These are phyloP conservation scores for Monochamus alternatus DNA, from an alignment of 2,888 invertebrate genomes.

Conservation along the genomic window DNA sequence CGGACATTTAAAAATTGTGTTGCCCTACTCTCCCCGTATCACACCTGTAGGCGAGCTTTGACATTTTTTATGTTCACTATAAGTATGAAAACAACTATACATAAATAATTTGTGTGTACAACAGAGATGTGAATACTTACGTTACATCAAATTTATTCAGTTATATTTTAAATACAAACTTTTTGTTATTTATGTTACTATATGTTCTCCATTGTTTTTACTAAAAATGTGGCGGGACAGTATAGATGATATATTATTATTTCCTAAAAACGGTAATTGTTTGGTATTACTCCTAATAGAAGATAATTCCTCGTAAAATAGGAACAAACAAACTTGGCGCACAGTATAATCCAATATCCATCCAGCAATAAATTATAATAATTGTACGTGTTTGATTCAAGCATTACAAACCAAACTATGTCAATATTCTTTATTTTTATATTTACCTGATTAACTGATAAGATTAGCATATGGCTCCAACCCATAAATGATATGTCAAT, in stretches of 20 bases:
- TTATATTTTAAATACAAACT: too few species aligned
- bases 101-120: too few species aligned
- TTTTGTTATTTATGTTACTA: too few species aligned
- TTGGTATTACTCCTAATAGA: background rate
- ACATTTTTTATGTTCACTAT: too few species aligned
- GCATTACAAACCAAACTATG: constrained; percentile 19
- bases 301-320: background rate
- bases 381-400: constrained; percentile 32
- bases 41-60: too few species aligned
- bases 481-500: constrained; percentile 42
- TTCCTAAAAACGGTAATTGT: background rate
- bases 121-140: too few species aligned
- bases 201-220: too few species aligned
- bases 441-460: constrained; percentile 45
- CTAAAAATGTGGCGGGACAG: too few species aligned
- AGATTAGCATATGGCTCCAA: constrained; percentile 46
- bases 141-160: too few species aligned
- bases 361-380: constrained; percentile 34
- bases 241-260: background rate
- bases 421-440: constrained; percentile 31
- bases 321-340: background rate
- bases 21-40: too few species aligned
- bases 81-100: too few species aligned
- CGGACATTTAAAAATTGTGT: too few species aligned
- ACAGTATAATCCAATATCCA: constrained; percentile 6